Conservation (phyloP, 2,797 vertebrate genomes). For the Tiaroga cobitis region DNA sequence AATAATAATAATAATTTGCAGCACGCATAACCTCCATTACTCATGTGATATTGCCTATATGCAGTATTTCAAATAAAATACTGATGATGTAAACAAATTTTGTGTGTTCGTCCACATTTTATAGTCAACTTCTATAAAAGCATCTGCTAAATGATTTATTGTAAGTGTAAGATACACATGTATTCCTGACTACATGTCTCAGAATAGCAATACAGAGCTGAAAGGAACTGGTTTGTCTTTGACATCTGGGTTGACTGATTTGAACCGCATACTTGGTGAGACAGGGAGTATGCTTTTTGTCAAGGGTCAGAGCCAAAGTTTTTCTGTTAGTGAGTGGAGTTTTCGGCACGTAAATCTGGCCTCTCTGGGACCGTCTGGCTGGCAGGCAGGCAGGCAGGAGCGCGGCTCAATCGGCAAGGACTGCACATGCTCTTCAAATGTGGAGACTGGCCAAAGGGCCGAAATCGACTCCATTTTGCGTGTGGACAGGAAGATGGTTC, state of each 20-base stretch:
- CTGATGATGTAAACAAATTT: not conserved
- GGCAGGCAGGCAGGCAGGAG: conserved; percentile 49
- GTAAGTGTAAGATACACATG: not conserved
- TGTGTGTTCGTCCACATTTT: not conserved
- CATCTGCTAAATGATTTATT: not conserved
- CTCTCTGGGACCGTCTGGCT: conserved; percentile 36
- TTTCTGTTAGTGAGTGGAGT: conserved; percentile 45
- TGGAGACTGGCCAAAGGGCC: conserved; percentile 23
- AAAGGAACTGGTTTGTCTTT: conserved; percentile 35
- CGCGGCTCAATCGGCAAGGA: not conserved
- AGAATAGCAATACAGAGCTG: not conserved
- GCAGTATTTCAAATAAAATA: not conserved
- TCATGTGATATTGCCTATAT: not conserved
- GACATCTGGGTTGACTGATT: conserved; percentile 36
- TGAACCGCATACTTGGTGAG: conserved; percentile 41
- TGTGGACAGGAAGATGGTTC: conserved; percentile 42
- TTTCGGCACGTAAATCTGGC: conserved; percentile 42
- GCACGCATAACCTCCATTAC: not conserved
- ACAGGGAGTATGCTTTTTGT: conserved; percentile 50
- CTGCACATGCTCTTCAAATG: conserved; percentile 18
- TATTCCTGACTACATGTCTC: not conserved
- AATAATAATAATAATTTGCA: not conserved
- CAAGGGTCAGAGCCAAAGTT: conserved; percentile 49
- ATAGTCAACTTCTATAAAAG: not conserved
- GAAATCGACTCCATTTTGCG: conserved; percentile 21